Evolutionary conservation across 2,888 invertebrate genomes (phyloP), one percentile per base, ranked within the genome.

Genomic region (Agrilus biguttatus): DNA sequence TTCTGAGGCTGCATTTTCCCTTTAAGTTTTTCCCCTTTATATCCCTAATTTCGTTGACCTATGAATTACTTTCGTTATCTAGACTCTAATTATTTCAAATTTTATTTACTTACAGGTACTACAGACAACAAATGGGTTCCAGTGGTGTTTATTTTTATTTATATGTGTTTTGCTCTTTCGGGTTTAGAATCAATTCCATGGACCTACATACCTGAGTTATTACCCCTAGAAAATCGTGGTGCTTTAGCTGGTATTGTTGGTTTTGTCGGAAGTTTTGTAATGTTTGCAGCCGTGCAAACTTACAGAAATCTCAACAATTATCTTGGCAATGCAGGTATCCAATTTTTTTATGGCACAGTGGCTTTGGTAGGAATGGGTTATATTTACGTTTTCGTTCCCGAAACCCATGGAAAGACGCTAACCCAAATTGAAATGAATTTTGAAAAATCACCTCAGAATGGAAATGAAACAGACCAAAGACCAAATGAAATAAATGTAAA

Each of bases 181-280:
- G 77, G 76, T 1, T 61, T 76, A 49, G 60, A 76, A 32, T 73
- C 73, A 8, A 74, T 77, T 17, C 77, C 77, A 1, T 77, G 77
- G 77, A 76, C 75, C 12, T 74, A 77, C 74, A 75, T 75, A 1
- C 75, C 76, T 0, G 77, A 77, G 61, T 58, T 77, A 3, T 76
- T 74, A 53, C 75, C 76, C 1, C 66, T 73, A 2, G 74, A 75
- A 48, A 75, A 76, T 37, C 66, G 77, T 17, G 75, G 75, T 4
- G 61, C 75, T 12, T 75, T 74, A 0, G 75, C 76, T 50, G 73
- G 75, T 7, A 63, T 76, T 38, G 67, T 71, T 36, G 73, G 74
- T 55, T 71, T 71, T 33, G 62, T 72, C 49, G 75, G 73, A 1
- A 74, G 75, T 52, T 49, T 74, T 21, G 58, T 75, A 1, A 74